A percentile compares a stretch with the other conserved stretches of the same genome.
Evolutionary conservation across 2,113 vertebrate species (phyloP).

Genomic region (Brienomyrus longianalis): DNA sequence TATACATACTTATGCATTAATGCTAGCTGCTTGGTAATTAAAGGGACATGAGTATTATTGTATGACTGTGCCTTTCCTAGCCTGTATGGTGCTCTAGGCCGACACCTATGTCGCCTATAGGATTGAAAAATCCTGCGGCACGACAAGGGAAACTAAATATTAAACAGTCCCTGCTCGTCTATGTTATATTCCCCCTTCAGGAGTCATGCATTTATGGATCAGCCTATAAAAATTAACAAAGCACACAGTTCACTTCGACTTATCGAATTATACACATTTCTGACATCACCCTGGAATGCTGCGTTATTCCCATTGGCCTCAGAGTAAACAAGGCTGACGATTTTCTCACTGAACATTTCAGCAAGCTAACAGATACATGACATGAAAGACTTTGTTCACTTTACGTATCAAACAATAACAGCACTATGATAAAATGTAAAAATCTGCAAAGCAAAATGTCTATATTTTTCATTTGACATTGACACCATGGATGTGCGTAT

Average conservation of each 20-base stretch:
- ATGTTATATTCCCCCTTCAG: not conserved
- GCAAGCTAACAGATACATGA: not conserved
- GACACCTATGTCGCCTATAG: not conserved
- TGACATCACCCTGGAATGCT: not conserved
- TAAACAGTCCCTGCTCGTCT: not conserved
- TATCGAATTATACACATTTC: not conserved
- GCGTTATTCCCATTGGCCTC: not conserved
- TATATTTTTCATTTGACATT: not conserved
- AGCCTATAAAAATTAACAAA: not conserved
- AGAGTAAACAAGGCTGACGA: not conserved
- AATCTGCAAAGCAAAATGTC: not conserved
- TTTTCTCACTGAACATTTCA: not conserved
- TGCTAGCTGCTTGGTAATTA: not conserved
- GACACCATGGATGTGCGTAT: not conserved
- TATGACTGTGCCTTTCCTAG: not conserved
- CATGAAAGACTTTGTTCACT: not conserved
- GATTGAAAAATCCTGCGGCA: not conserved
- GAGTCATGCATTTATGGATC: not conserved
- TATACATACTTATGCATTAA: not conserved
- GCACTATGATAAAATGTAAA: not conserved
- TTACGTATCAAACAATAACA: not conserved
- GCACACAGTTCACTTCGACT: not conserved
- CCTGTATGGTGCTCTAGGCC: not conserved
- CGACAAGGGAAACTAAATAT: not conserved
- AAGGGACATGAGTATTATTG: not conserved